Base-by-base conservation (phyloP, 2,113 vertebrate species). In the Syngnathus scovelli region DNA sequence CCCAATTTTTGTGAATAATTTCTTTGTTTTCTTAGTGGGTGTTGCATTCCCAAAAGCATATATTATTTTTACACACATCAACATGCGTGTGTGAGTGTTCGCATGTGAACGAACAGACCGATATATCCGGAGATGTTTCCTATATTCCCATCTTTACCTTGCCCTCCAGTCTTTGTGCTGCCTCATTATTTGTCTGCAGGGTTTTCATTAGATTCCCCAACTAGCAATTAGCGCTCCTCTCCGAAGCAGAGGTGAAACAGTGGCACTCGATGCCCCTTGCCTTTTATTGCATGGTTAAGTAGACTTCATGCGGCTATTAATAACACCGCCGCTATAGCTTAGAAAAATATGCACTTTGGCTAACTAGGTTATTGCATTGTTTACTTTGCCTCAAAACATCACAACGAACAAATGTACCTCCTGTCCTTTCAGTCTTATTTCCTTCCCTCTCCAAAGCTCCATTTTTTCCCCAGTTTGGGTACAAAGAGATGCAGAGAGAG, bases 221-320 rank as follows among this genome's bases (percentile, higher is more conserved):
- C 77, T 81, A 59, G 76, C 81, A 87, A 90, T 90, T 90, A 89
- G 85, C 77, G 85, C 85, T 86, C 75, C 76, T 88, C 86, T 85
- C 73, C 65, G 75, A 85, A 85, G 78, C 44, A 13, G 76, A 82
- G 75, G 72, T 77, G 82, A 71, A 81, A 81, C 82, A 79, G 79
- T 78, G 86, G 72, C 80, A 82, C 81, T 81, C 81, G 64, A 81
- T 75, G 83, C 75, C 78, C 79, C 71, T 77, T 83, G 82, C 81
- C 86, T 89, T 33, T 88, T 86, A 89, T 86, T 83, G 82, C 76
- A 84, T 78, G 80, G 85, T 84, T 88, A 90, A 90, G 88, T 87
- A 88, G 83, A 83, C 85, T 89, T 89, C 84, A 86, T 82, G 76
- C 76, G 67, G 78, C 89, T 89, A 89, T 91, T 91, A 89, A 90